Base-by-base conservation (phyloP, 2,888 invertebrate species). In the Yponomeuta malinellus region DNA sequence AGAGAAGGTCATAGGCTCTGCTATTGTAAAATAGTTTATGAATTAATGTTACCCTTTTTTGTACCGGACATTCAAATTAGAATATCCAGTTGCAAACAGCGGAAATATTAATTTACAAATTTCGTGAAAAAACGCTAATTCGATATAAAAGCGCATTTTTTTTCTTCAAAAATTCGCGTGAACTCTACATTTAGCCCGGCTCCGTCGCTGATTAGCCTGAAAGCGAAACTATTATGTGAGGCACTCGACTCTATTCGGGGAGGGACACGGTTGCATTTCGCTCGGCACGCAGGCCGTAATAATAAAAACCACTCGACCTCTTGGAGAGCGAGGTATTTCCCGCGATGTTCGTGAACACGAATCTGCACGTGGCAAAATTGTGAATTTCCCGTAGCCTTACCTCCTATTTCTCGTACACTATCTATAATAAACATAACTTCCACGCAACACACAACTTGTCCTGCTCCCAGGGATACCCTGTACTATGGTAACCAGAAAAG, bases 301-400 rank as follows among this genome's bases (percentile, higher is more conserved):
- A 88, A 87, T 87, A 87, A 85, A 85, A 90, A 78, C 83, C 85
- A 84, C 90, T 90, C 89, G 88, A 89, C 88, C 87, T 86, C 81
- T 78, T 79, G 43, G 73, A 80, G 78, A 85, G 79, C 80, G 85
- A 81, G 85, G 84, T 83, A 80, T 84, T 85, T 85, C 81, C 80
- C 85, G 83, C 81, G 84, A 81, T 81, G 77, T 77, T 73, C 74
- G 73, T 73, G 71, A 75, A 74, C 73, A 73, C 72, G 59, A 72
- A 72, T 74, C 73, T 71, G 67, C 70, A 72, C 73, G 71, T 67
- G 15, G 15, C 52, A 3, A 59, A 59, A 59, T 5, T 59, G 15
- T 59, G 52, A 59, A 59, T 59, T 59, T 59, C 0, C 5, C 15
- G 12, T 59, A 59, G 52, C 5, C 15, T 59, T 43, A 43, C 8